Base-by-base conservation (phyloP, 2,888 invertebrate species). In the Aquatica leii region DNA sequence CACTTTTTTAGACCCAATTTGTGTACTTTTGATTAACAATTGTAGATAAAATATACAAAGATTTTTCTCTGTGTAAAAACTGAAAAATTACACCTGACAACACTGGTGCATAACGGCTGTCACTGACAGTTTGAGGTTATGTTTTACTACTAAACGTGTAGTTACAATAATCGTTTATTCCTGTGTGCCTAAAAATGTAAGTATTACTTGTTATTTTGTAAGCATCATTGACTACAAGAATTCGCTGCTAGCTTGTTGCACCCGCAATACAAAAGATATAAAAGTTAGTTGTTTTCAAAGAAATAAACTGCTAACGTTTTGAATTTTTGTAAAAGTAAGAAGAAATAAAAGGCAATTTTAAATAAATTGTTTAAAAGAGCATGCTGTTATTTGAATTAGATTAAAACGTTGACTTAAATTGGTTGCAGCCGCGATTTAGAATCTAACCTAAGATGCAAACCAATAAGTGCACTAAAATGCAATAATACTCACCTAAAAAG, bases 351-450 rank as follows among this genome's bases (percentile, higher is more conserved):
- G 34, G 14, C 14, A n/a, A 51, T 5, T 34, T 34, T 51, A 4
- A 51, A 34, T 51, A 12, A 31, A 34, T 34, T 34, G 51, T 15
- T 12, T 12, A 34, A 14, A 34, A 14, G 34, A 6, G 24, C 15
- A 51, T 34, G 11, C 9, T 51, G 51, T 51, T 14, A 34, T 1
- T 34, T 17, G 1, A 51, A 51, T 51, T 51, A 8, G 34, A 51
- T 15, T 51, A 34, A 51, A n/a, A 9, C 35, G 14, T 34, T 34
- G 34, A 51, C 31, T 51, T 1, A 51, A 61, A 61, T 41, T 55
- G 12, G 60, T 60, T 60, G 41, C 60, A 60, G 48, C 54, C 60
- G 61, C 61, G 61, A 61, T 56, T 24, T 6, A 5, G 8, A 46
- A 15, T 21, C n/a, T n/a, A n/a, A n/a, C n/a, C n/a, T n/a, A n/a